These are phyloP conservation scores for Cecidostiba fungosa DNA, from an alignment of 2,888 invertebrate genomes.

Conservation along the genomic window DNA sequence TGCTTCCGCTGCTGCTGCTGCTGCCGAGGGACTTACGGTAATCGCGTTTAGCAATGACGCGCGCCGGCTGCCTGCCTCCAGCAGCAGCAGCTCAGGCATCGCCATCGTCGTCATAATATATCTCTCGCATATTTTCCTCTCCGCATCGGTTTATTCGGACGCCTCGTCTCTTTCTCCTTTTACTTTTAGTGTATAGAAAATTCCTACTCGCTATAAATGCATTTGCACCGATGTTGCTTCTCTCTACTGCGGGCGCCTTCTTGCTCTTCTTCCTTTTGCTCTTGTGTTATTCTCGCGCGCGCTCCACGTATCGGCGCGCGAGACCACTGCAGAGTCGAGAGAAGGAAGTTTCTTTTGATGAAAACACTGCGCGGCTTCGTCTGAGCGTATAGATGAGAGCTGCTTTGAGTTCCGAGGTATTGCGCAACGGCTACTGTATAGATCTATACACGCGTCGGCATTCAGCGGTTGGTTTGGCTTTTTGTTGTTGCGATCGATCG, in stretches of 20 bases:
- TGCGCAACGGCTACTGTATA: background rate
- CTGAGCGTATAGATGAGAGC: background rate
- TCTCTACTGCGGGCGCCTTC: background rate
- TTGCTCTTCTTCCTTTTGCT: background rate
- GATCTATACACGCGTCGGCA: background rate
- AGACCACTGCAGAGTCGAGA: background rate
- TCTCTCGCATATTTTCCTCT: constrained; percentile 55
- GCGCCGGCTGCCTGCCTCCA: constrained; percentile 48
- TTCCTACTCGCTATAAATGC: constrained; percentile 45
- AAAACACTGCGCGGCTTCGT: background rate
- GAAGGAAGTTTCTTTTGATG: constrained; percentile 42
- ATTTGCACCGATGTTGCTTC: constrained; percentile 41
- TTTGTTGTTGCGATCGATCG: background rate
- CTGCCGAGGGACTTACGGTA: constrained; percentile 62
- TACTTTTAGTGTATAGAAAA: constrained; percentile 47
- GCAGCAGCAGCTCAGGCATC: background rate
- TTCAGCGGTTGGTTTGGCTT: background rate
- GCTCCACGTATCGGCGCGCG: background rate
- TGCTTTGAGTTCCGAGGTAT: background rate
- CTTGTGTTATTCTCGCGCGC: background rate
- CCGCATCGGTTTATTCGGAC: constrained; percentile 15
- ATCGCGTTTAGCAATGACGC: constrained; percentile 63
- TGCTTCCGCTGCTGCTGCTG: constrained; percentile 53
- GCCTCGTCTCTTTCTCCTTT: constrained; percentile 26
- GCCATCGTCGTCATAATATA: constrained; percentile 49